Evolutionary conservation across 2,797 vertebrate genomes (phyloP), one percentile per base, ranked within the genome.

Genomic region (Brachymystax lenok): DNA sequence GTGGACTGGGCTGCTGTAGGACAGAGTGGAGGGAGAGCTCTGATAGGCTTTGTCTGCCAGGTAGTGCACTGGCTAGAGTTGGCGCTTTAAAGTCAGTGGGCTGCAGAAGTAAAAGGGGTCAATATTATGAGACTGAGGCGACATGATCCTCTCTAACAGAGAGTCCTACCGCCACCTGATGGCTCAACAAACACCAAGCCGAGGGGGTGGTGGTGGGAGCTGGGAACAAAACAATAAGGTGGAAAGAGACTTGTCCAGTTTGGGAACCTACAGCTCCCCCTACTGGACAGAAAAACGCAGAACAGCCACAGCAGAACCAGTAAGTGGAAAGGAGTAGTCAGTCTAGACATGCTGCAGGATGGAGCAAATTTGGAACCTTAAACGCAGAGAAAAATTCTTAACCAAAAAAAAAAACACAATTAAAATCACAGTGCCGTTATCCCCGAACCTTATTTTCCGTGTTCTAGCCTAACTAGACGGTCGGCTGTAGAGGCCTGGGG

Each of bases 181-280:
- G 72, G 51, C 63, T 59, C 2, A 74, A 51, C 63, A 75, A 72
- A 24, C 52, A 28, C n/a, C 69, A 52, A 46, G 10, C 14, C 27
- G 1, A 33, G 14, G 64, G 14, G 4, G 12, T n/a, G 13, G 5
- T 28, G 19, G 6, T 5, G 17, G n/a, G 1, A 4, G 12, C 24
- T 13, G 21, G 10, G 24, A 17, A 33, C 27, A 5, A 35, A 71
- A 51, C 5, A 24, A 51, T 7, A 24, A n/a, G 27, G 13, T 17
- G 4, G 0, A 7, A 14, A 61, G 70, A 28, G 8, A 35, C 13
- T 13, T 66, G 30, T 51, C 10, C 4, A 74, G 5, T 77, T 21
- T 19, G 66, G 77, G 74, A 19, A 79, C 35, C 80, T 71, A 78
- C 24, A 70, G 46, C 77, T 1, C 82, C 85, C 78, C 69, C 84